Evolutionary conservation across 2,113 vertebrate genomes (phyloP), one percentile per base, ranked within the genome.

Genomic region (Nycticebus coucang): DNA sequence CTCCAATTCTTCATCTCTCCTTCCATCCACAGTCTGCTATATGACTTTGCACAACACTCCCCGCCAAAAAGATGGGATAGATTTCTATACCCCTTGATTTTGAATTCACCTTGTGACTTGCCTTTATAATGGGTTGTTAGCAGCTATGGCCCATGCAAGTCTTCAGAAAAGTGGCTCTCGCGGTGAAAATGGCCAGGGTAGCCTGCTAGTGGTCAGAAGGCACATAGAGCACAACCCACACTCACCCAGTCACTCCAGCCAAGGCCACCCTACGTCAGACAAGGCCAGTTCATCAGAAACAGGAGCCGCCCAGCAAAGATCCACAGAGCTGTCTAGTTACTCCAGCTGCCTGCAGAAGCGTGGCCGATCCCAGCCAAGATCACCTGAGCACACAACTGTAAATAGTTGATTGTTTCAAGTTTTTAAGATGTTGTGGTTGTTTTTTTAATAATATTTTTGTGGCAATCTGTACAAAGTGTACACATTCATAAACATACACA

Each of bases 21-120:
- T 9, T 66, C 57, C 28, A 93, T 37, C 68, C 66, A 74, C 7
- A 14, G 4, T 82, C 45, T 72, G 22, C 11, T 45, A 19, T 41
- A 30, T 28, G 41, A 30, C 30, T 89, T 87, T 87, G 45, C 11
- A 55, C 24, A 22, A 90, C 19, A 30, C 82, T 1, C 30, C 24
- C 82, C 1, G 21, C 24, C 30, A 50, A 60, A 66, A 10, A 35
- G 17, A 9, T 5, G 15, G 37, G 66, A 62, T 57, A 9, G 9
- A 62, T 95, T 95, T 92, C 14, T n/a, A 4, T 71, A n/a, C 41
- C 7, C 4, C 5, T 87, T 90, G 33, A 72, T 57, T 89, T 26
- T 94, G 13, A 78, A 33, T 37, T 93, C 84, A 78, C 28, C 28
- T 78, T 10, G 1, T 68, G 14, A 68, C 14, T 17, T 74, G 14